Percentiles rank a stretch among this genome's conserved stretches.
Evolutionary conservation across 2,888 invertebrate species (phyloP).

Genomic region (Ptycholaimellus sp.): DNA sequence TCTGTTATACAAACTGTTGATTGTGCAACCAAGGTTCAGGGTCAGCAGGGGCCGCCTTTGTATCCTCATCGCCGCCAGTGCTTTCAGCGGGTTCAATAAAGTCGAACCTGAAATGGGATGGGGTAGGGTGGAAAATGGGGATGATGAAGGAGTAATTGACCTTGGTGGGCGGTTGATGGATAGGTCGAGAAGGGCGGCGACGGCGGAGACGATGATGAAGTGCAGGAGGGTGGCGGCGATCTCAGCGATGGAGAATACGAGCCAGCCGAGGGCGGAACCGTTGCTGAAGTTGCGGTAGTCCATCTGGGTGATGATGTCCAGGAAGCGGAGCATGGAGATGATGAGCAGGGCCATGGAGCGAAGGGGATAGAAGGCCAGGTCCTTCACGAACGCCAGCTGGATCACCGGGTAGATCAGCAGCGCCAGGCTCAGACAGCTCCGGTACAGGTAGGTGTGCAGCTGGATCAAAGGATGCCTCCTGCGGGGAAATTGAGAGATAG

Average conservation of each 20-base stretch:
- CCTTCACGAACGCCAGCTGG: neutral
- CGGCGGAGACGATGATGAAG: conserved; percentile 1
- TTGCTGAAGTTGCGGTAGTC: conserved; percentile 4
- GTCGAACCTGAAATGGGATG: too few species aligned
- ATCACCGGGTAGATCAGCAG: conserved; percentile 1
- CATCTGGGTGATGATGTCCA: conserved; percentile 3
- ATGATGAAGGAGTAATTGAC: too few species aligned
- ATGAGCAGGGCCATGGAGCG: neutral
- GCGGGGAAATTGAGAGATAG: neutral
- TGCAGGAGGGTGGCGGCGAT: neutral
- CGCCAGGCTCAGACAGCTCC: conserved; percentile 1
- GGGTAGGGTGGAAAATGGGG: too few species aligned
- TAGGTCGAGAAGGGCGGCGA: conserved; percentile 3
- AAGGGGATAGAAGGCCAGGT: conserved; percentile 4
- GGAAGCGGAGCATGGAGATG: neutral
- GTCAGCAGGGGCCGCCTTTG: too few species aligned
- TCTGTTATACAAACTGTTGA: too few species aligned
- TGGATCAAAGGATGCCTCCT: conserved; percentile 2
- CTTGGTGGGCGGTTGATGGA: neutral
- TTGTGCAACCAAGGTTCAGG: too few species aligned
- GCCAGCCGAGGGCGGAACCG: conserved; percentile 3
- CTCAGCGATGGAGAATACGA: neutral
- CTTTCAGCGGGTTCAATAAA: too few species aligned
- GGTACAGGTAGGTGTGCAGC: conserved; percentile 2
- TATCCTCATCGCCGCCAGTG: too few species aligned